Base-by-base conservation (phyloP, 1,140 invertebrate species). In the Lepidurus arcticus region DNA sequence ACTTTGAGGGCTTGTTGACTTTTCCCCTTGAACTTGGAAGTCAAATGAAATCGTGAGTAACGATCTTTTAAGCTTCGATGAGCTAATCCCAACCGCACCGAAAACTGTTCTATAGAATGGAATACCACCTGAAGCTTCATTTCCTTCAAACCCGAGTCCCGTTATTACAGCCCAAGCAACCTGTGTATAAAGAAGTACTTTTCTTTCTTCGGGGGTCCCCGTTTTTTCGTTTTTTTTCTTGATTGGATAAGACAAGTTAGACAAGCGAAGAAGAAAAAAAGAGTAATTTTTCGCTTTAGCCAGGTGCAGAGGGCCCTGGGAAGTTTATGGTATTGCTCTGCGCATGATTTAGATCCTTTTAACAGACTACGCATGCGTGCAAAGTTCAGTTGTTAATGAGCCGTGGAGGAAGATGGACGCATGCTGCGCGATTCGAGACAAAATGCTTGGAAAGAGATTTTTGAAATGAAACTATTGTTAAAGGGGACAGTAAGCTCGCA, bases 11-110 rank as follows among this genome's bases (percentile, higher is more conserved):
- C 53, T 65, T 65, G 53, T 65, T 65, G 53, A 65, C 53, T 65
- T n/a, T 65, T 65, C 53, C 13, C 53, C 53, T 65, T 65, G 8
- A 65, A 65, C 8, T 65, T 65, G 53, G 13, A 65, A 65, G 21
- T 65, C 53, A 65, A 65, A 65, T 65, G 53, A 65, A 65, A 65
- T 65, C 53, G 53, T 65, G 53, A 65, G 53, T 65, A 65, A 65
- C 53, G 53, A 65, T 65, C 53, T 65, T 65, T 65, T 13, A 65
- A 65, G 53, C 53, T 65, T 65, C 53, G 53, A 21, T 65, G 53
- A 65, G 53, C 53, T 65, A 65, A 65, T 65, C 53, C 53, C n/a
- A 16, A 65, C 53, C 53, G 53, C 53, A 65, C 53, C 53, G 53
- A n/a, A 65, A 65, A 65, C 53, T 65, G 53, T 65, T 65, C 53